Conservation (phyloP, 2,797 vertebrate species). For the Psittacula derbiana region DNA sequence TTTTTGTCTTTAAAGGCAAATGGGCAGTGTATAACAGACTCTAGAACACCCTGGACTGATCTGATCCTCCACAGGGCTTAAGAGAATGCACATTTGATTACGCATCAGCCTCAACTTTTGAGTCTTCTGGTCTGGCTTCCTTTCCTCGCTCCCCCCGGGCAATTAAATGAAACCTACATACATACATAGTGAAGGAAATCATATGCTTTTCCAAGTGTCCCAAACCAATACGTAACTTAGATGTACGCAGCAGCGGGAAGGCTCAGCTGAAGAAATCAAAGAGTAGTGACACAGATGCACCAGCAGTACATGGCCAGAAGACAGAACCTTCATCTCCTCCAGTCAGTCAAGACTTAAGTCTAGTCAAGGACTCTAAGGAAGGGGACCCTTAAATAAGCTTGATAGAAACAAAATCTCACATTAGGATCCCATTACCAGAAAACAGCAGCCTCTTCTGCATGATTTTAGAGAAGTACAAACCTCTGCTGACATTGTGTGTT, state of each 20-base stretch:
- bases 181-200: background rate
- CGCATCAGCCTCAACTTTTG: background rate
- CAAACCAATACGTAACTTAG: background rate
- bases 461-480: background rate
- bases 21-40: background rate
- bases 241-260: background rate
- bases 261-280: background rate
- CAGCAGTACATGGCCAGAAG: accelerated
- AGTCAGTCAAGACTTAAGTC: background rate
- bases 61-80: background rate
- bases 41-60: background rate
- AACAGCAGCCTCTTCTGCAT: background rate
- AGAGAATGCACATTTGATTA: background rate
- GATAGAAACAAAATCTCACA: background rate
- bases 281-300: background rate
- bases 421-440: background rate
- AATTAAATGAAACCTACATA: background rate
- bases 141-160: accelerated
- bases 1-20: background rate
- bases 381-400: background rate
- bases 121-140: background rate
- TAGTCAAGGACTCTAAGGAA: background rate
- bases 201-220: background rate
- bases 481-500: background rate
- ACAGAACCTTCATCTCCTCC: background rate